Base-by-base conservation (phyloP, 30 jellyfish, hydroid and myxozoan genomes). In the Aurelia sp. region DNA sequence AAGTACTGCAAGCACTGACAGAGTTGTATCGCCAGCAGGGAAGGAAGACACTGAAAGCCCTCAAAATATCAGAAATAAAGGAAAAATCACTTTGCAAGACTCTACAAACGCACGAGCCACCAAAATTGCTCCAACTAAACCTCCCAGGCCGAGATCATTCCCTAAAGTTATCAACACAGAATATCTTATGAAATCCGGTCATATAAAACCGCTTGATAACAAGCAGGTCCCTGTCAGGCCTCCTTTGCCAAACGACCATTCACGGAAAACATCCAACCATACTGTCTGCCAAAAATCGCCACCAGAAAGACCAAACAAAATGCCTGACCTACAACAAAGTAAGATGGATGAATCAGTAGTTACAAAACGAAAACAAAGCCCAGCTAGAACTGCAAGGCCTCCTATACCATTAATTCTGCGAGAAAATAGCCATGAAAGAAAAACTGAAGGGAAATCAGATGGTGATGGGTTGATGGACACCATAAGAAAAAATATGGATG, bases 301-400 rank as follows among this genome's bases (percentile, higher is more conserved):
- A 35, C 80, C 61, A 17, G 30, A 40, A 70, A 59, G 33, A 59
- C 69, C 69, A 13, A 59, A 11, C 16, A 59, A n/a, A 1, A n/a
- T 59, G 23, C 69, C 69, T 4, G 55, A 44, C 10, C 35, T 70
- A 48, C 22, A 76, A 3, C 87, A 76, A 19, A 22, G n/a, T 5
- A 63, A 47, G 3, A 60, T 63, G 3, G 61, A 21, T 6, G 66
- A 48, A 15, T 47, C 73, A n/a, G 69, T 44, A 18, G 51, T 48
- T n/a, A 33, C 15, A n/a, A 58, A 64, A 11, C 52, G 53, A 21
- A 53, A 71, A 57, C 78, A 68, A 41, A 76, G 85, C 13, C 93
- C 93, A 9, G 87, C 76, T 20, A 84, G 75, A 62, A 66, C 93
- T 35, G 57, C 93, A 3, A 59, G 93, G 52, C 93, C 93, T 7